Percentiles rank a stretch among this genome's conserved stretches.
Evolutionary conservation across 2,888 invertebrate species (phyloP).

Genomic region (Hololepta plana): DNA sequence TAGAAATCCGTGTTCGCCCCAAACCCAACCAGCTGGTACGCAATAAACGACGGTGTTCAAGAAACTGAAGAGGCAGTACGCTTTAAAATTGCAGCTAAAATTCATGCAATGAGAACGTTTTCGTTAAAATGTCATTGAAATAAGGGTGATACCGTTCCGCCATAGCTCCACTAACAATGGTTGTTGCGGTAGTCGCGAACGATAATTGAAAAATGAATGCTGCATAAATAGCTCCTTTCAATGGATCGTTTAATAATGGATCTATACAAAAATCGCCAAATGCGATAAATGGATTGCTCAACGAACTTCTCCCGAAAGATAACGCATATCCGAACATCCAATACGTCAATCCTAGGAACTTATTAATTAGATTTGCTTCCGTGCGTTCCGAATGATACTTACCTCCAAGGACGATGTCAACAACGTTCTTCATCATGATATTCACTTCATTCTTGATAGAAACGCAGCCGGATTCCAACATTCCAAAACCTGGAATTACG

Average conservation of each 20-base stretch:
- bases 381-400: slow-evolving; percentile 9
- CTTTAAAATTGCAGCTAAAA: slow-evolving; percentile 69
- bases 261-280: slow-evolving; percentile 72
- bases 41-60: slow-evolving; percentile 82
- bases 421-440: slow-evolving; percentile 94
- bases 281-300: slow-evolving; percentile 65
- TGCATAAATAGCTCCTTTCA: slow-evolving; percentile 74
- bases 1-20: slow-evolving; percentile 78
- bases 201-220: slow-evolving; percentile 82
- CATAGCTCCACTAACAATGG: slow-evolving; percentile 88
- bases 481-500: slow-evolving; percentile 59
- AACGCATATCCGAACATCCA: slow-evolving; percentile 91
- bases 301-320: slow-evolving; percentile 61
- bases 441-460: slow-evolving; percentile 89
- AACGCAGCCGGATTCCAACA: slow-evolving; percentile 85
- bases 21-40: slow-evolving; percentile 86
- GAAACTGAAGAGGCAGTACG: slow-evolving; percentile 79
- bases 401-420: slow-evolving; percentile 83
- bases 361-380: slow-evolving; percentile 2
- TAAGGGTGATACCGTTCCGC: slow-evolving; percentile 91
- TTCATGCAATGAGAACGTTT: slow-evolving; percentile 2
- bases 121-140: not conserved
- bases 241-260: slow-evolving; percentile 48
- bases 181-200: slow-evolving; percentile 79
- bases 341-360: slow-evolving; percentile 53